These are phyloP conservation scores for Chalcosyrphus nemorum DNA, from an alignment of 2,888 invertebrate genomes.

Conservation along the genomic window DNA sequence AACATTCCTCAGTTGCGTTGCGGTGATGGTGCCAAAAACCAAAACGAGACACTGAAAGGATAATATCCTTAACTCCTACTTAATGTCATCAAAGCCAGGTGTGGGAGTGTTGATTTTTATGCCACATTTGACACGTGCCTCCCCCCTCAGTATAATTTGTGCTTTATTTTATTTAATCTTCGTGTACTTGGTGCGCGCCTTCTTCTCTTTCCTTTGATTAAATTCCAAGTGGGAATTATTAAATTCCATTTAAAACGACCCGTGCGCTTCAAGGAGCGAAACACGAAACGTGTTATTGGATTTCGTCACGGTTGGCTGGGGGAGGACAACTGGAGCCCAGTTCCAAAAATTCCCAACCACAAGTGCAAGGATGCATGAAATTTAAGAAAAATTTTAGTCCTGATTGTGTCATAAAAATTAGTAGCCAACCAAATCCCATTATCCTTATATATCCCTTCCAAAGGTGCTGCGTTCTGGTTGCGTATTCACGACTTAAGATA, in stretches of 20 bases:
- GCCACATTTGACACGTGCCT: slow-evolving; percentile 24
- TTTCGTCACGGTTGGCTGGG: neutral
- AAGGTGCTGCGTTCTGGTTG: neutral
- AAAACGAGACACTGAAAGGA: neutral
- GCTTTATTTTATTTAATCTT: slow-evolving; percentile 13
- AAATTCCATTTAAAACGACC: slow-evolving; percentile 18
- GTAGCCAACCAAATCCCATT: too few relatives aligned
- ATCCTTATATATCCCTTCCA: neutral
- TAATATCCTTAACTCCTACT: neutral
- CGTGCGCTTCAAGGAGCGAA: neutral
- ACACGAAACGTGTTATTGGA: neutral
- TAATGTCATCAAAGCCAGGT: neutral
- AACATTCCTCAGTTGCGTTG: neutral
- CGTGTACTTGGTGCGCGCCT: neutral
- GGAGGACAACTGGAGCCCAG: neutral
- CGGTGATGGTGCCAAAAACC: too few relatives aligned
- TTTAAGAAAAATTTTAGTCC: neutral
- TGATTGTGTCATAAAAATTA: too few relatives aligned
- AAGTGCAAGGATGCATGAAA: neutral
- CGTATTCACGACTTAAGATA: neutral
- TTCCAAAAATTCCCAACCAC: neutral
- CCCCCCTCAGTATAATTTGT: neutral
- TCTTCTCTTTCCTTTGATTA: slow-evolving; percentile 4
- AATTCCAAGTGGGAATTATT: slow-evolving; percentile 19
- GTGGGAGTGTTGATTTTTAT: slow-evolving; percentile 1